A percentile compares a stretch with the other conserved stretches of the same genome.
Evolutionary conservation across 2,888 invertebrate genomes (phyloP).

Genomic region (Morpho deidamia): DNA sequence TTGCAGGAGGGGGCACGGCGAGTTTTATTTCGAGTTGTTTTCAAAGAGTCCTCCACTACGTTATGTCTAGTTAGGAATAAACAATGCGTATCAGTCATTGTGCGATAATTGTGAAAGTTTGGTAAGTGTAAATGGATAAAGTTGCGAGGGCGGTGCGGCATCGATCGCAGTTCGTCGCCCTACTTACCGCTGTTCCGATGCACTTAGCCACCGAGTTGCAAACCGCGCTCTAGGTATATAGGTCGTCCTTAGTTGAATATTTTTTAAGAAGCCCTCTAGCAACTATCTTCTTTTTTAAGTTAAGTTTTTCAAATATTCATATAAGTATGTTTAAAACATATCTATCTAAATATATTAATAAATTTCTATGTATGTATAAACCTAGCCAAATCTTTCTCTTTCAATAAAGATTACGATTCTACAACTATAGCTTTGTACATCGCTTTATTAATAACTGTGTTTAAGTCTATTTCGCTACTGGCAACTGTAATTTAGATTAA

Average conservation of each 20-base stretch:
- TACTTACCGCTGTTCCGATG: conserved; percentile 70
- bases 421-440: too few relatives aligned
- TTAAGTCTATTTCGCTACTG: too few relatives aligned
- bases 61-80: conserved; percentile 6
- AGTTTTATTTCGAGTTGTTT: not conserved
- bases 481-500: too few relatives aligned
- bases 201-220: conserved; percentile 57
- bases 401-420: too few relatives aligned
- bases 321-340: too few relatives aligned
- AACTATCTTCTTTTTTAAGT: not conserved
- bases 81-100: conserved; percentile 33
- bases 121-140: conserved; percentile 71
- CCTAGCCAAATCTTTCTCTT: too few relatives aligned
- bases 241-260: conserved; percentile 14
- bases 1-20: not conserved
- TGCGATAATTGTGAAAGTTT: conserved; percentile 69
- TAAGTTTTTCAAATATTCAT: not conserved
- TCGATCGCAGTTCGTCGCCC: conserved; percentile 77
- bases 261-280: conserved; percentile 10
- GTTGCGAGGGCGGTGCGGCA: conserved; percentile 68
- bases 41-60: not conserved
- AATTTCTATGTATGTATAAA: too few relatives aligned
- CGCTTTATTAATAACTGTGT: too few relatives aligned
- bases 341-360: too few relatives aligned
- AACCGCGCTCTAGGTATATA: conserved; percentile 41